Conservation (phyloP, 1,140 invertebrate species). For the Dinothrombium tinctorium region DNA sequence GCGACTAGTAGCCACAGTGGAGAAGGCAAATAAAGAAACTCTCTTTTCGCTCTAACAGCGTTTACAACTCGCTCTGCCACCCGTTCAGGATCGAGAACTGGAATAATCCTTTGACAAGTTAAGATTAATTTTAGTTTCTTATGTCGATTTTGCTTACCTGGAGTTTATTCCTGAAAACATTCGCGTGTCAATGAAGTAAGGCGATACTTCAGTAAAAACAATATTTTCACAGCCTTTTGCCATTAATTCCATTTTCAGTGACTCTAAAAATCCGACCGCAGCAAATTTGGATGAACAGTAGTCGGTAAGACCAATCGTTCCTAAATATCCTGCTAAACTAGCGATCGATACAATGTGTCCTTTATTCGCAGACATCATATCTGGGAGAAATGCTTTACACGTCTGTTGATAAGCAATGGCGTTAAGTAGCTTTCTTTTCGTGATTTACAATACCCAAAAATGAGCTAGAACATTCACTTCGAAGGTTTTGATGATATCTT, state of each 20-base stretch:
- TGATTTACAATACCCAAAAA: too few species aligned
- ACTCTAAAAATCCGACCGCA: conserved; percentile 28
- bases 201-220: conserved; percentile 18
- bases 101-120: too few species aligned
- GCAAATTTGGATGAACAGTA: conserved; percentile 65
- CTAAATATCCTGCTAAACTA: conserved; percentile 51
- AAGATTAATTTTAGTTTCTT: too few species aligned
- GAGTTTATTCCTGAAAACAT: too few species aligned
- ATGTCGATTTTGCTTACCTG: too few species aligned
- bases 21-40: too few species aligned
- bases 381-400: conserved; percentile 47
- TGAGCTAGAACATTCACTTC: conserved; percentile 55
- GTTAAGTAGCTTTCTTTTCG: too few species aligned
- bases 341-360: conserved; percentile 62
- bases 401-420: too few species aligned
- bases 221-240: conserved; percentile 20
- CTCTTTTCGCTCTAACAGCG: too few species aligned
- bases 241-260: conserved; percentile 34
- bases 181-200: conserved; percentile 16
- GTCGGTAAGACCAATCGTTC: conserved; percentile 45
- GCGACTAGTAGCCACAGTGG: too few species aligned
- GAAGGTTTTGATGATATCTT: conserved; percentile 40
- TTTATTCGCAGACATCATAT: conserved; percentile 46
- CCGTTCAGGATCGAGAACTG: too few species aligned
- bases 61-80: too few species aligned